Base-by-base conservation (phyloP, 2,888 invertebrate genomes). In the Lepetodrilus schrolli region DNA sequence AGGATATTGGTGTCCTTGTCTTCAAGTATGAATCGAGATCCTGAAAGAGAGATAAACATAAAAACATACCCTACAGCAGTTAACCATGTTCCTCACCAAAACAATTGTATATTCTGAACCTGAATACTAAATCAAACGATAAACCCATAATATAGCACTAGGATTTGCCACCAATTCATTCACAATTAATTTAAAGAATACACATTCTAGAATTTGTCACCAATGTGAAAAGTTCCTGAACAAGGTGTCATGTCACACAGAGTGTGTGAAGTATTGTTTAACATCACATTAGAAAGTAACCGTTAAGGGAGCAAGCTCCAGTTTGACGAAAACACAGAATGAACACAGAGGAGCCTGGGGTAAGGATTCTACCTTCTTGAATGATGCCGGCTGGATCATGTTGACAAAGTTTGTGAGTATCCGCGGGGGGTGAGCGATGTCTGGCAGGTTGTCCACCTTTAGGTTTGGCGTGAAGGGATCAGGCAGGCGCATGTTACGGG, bases 401-500 rank as follows among this genome's bases (percentile, higher is more conserved):
- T 94, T 93, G 0, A 95, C 93, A 87, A 96, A 96, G 90, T 96
- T 97, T 51, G 96, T 95, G 48, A 96, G 93, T 7, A 98, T 96
- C 75, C 97, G 93, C 0, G 98, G 98, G 4, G 86, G 83, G 70
- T 83, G 83, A 65, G 82, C 78, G 37, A 88, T 87, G 66, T 88
- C 86, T 4, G 84, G 79, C 69, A 87, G 75, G 77, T 82, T 85
- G 71, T 87, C 86, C 66, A 90, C 89, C 90, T 98, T 98, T 77
- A 99, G 92, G 89, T 98, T 98, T 0, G 98, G 97, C 37, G 98
- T 98, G 92, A 99, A 99, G 0, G 99, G 99, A 92, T 99, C 99
- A 0, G 99, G 99, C 65, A 99, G 92, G 0, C 98, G 93, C 99
- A 99, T 99, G 89, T 96, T 97, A 66, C 98, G 93, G 8, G 99